These are phyloP conservation scores for Hydra vulgaris DNA, from an alignment of 30 jellyfish, hydroid and myxozoan species.

Conservation along the genomic window DNA sequence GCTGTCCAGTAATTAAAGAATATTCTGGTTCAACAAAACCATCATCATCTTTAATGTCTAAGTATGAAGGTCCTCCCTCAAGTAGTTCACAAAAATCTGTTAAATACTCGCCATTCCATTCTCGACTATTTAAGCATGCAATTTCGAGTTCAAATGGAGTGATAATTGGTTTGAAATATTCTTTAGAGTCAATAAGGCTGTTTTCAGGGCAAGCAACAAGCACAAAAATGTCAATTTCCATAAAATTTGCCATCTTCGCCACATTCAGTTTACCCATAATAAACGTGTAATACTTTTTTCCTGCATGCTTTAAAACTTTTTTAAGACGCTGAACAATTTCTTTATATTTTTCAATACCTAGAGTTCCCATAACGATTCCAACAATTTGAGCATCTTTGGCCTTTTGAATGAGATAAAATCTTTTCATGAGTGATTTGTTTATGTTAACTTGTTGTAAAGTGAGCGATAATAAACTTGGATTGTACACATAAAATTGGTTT, in stretches of 20 bases:
- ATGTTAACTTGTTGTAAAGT: slow-evolving; percentile 49
- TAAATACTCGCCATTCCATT: slow-evolving; percentile 92
- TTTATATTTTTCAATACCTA: slow-evolving; percentile 77
- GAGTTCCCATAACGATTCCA: slow-evolving; percentile 95
- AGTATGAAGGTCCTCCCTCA: slow-evolving; percentile 58
- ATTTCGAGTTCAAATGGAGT: slow-evolving; percentile 96
- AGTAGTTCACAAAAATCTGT: slow-evolving; percentile 81
- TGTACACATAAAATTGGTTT: slow-evolving; percentile 52
- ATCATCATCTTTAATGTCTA: slow-evolving; percentile 21
- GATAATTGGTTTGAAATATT: slow-evolving; percentile 75
- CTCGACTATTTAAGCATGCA: slow-evolving; percentile 82
- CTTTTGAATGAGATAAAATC: slow-evolving; percentile 73
- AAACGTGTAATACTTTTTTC: slow-evolving; percentile 75
- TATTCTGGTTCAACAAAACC: slow-evolving; percentile 65
- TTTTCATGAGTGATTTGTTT: slow-evolving; percentile 61
- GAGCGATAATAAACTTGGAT: slow-evolving; percentile 32
- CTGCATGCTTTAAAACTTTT: slow-evolving; percentile 42
- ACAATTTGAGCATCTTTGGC: slow-evolving; percentile 93
- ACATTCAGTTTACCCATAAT: slow-evolving; percentile 89
- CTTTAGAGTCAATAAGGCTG: slow-evolving; percentile 83
- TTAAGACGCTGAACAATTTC: slow-evolving; percentile 54
- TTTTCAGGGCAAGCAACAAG: slow-evolving; percentile 96
- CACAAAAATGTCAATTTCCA: slow-evolving; percentile 94
- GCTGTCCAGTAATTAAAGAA: slow-evolving; percentile 73
- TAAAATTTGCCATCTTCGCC: slow-evolving; percentile 91